Conservation (phyloP, 1,140 invertebrate species). For the Vollenhovia emeryi region DNA sequence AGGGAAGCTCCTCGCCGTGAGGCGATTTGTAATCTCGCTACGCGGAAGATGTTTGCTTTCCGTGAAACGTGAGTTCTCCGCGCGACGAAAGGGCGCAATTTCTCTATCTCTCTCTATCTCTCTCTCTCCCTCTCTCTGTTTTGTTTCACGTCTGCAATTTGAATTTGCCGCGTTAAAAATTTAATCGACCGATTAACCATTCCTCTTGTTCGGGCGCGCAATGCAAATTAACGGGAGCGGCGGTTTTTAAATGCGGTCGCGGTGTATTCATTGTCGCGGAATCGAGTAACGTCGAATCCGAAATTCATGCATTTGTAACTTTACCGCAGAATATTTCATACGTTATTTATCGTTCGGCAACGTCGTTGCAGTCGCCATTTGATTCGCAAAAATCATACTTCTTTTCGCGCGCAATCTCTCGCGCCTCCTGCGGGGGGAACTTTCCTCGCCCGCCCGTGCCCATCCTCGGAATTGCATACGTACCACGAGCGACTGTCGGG, state of each 20-base stretch:
- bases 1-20: constrained; percentile 27
- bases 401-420: neutral
- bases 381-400: neutral
- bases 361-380: neutral
- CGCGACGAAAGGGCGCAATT: neutral
- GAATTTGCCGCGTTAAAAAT: neutral
- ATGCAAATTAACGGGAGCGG: neutral
- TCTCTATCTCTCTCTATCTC: too few relatives aligned
- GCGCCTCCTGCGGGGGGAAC: neutral
- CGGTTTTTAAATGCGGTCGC: neutral
- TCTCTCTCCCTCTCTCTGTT: too few relatives aligned
- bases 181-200: neutral
- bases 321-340: neutral
- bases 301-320: constrained; percentile 16
- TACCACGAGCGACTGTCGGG: constrained; percentile 44
- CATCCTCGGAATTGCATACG: constrained; percentile 7
- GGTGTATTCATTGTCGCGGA: neutral
- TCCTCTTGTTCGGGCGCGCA: neutral
- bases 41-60: neutral
- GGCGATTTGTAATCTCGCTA: constrained; percentile 1
- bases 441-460: constrained; percentile 22
- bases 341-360: neutral
- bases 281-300: neutral
- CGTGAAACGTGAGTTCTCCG: neutral
- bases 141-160: neutral